Percentiles rank a stretch among this genome's conserved stretches.
These are phyloP conservation scores for Siphamia tubifer DNA, from an alignment of 2,113 vertebrate genomes.

Conservation along the genomic window DNA sequence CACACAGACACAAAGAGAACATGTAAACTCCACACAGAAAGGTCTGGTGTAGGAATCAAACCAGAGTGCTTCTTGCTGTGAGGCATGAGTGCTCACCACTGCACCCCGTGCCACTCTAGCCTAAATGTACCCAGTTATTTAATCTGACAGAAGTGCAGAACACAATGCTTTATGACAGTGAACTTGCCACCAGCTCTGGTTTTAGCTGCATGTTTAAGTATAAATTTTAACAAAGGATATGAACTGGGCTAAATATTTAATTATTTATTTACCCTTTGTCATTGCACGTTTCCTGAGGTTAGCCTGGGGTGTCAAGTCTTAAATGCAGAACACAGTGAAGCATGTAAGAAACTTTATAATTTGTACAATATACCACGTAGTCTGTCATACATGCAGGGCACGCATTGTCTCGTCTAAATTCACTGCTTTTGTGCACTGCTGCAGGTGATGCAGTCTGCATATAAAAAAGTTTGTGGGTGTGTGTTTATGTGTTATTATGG, in stretches of 20 bases:
- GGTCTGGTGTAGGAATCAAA: no score
- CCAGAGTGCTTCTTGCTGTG: neutral
- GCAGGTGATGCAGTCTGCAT: conserved; percentile 35
- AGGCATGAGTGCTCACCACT: neutral
- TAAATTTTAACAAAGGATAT: neutral
- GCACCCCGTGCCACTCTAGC: neutral
- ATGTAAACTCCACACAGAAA: no score
- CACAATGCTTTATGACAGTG: neutral
- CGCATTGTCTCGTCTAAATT: conserved; percentile 1
- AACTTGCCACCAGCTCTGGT: neutral
- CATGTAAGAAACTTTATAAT: neutral
- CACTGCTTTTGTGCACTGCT: conserved; percentile 17
- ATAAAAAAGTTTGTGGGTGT: conserved; percentile 15
- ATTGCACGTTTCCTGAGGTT: neutral
- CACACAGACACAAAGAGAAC: no score
- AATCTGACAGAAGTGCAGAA: neutral
- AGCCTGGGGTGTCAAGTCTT: neutral
- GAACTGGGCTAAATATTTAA: neutral
- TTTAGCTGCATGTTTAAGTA: neutral
- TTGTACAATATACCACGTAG: neutral
- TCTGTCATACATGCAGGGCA: neutral
- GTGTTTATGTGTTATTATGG: neutral
- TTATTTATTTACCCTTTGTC: neutral
- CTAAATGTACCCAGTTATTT: neutral
- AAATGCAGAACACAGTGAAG: neutral